Conservation (phyloP, 1,140 invertebrate species). For the Orchestia grillus region DNA sequence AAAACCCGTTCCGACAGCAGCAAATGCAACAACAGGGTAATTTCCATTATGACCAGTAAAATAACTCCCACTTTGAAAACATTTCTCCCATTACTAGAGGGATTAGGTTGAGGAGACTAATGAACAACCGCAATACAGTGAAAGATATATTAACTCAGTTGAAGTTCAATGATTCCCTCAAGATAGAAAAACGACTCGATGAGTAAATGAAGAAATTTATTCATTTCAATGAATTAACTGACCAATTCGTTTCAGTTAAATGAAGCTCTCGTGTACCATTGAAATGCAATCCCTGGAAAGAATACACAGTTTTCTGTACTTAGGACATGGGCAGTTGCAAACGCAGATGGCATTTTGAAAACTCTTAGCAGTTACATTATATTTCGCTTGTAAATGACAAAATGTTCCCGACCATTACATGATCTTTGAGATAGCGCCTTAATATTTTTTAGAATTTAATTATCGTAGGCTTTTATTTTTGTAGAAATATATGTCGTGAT, state of each 20-base stretch:
- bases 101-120: neutral
- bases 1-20: slow-evolving; percentile 69
- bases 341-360: neutral
- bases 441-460: slow-evolving; percentile 15
- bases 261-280: neutral
- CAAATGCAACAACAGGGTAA: slow-evolving; percentile 69
- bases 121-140: neutral
- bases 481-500: neutral
- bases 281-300: neutral
- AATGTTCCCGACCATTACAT: neutral
- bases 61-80: neutral
- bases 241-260: neutral
- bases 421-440: slow-evolving; percentile 42
- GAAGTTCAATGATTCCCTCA: neutral
- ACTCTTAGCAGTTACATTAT: neutral
- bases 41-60: slow-evolving; percentile 67
- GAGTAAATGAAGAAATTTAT: neutral
- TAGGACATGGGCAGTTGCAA: neutral
- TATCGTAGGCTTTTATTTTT: slow-evolving; percentile 38
- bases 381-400: neutral
- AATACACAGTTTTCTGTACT: neutral
- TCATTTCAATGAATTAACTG: neutral
- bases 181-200: neutral
- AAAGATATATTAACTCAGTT: neutral
- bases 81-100: neutral